Evolutionary conservation across 1,140 invertebrate species (phyloP).

Genomic region (Camponotus vicinus): DNA sequence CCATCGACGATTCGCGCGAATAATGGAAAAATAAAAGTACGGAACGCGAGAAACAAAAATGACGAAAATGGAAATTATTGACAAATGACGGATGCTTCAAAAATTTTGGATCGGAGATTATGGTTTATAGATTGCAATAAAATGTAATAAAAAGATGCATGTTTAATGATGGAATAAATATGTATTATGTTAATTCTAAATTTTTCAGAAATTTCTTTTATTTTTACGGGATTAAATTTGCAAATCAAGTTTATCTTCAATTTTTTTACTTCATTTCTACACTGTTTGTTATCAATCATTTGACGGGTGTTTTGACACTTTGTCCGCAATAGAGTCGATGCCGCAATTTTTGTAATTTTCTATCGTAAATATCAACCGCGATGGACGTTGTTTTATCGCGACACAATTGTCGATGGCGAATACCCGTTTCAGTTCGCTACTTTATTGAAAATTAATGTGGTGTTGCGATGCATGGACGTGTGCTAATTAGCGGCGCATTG

Average conservation of each 20-base stretch:
- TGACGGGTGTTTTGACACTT: neutral
- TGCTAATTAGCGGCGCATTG: conserved; percentile 49
- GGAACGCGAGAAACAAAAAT: neutral
- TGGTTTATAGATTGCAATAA: neutral
- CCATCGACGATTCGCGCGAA: neutral
- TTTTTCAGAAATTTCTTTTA: too few relatives aligned
- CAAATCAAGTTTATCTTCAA: too few relatives aligned
- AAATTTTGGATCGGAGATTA: neutral
- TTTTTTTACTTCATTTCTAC: neutral
- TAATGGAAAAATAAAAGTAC: neutral
- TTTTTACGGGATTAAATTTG: too few relatives aligned
- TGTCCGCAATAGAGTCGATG: neutral
- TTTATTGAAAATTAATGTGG: conserved; percentile 48
- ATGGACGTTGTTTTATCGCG: neutral
- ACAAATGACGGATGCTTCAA: too few relatives aligned
- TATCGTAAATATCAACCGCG: neutral
- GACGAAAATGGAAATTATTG: too few relatives aligned
- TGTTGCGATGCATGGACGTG: neutral
- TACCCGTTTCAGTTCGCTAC: neutral
- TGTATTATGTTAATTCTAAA: neutral
- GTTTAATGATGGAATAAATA: neutral
- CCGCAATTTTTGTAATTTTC: neutral
- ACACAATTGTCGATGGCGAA: conserved; percentile 20
- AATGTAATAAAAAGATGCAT: neutral
- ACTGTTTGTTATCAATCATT: neutral